A percentile compares a stretch with the other conserved stretches of the same genome.
Evolutionary conservation across 2,797 vertebrate genomes (phyloP).

Genomic region (Zalophus californianus): DNA sequence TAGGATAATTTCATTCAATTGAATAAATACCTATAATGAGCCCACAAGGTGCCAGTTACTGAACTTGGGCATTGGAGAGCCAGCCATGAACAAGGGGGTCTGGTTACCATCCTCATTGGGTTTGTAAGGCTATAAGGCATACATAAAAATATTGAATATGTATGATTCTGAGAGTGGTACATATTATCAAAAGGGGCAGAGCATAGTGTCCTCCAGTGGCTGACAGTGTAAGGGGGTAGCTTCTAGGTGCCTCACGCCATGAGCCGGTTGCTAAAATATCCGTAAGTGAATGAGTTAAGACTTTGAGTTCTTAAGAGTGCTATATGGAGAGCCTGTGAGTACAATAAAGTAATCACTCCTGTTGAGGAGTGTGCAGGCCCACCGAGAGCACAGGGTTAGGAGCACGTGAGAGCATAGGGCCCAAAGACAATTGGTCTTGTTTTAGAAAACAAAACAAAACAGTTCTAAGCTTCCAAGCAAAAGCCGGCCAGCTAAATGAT

Average conservation of each 20-base stretch:
- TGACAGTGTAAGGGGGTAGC: neutral
- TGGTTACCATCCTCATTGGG: neutral
- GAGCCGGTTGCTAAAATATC: neutral
- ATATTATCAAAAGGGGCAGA: neutral
- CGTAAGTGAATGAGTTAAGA: neutral
- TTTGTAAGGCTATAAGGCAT: neutral
- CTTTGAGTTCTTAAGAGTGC: neutral
- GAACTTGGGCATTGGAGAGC: neutral
- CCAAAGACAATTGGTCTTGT: neutral
- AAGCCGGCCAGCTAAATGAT: neutral
- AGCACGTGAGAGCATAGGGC: fast-evolving
- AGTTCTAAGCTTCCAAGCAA: neutral
- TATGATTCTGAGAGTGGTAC: neutral
- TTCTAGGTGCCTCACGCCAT: neutral
- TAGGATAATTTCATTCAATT: neutral
- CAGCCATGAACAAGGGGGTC: neutral
- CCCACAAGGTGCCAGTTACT: neutral
- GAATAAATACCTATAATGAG: neutral
- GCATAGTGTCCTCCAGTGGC: neutral
- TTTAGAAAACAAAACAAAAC: neutral
- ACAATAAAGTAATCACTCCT: fast-evolving
- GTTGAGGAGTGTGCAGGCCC: neutral
- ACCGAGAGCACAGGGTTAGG: neutral
- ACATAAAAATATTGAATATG: neutral
- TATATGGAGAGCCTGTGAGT: neutral